phyloP scores from a whole-genome alignment of 2,113 vertebrate genomes.

The Xenopus tropicalis region DNA sequence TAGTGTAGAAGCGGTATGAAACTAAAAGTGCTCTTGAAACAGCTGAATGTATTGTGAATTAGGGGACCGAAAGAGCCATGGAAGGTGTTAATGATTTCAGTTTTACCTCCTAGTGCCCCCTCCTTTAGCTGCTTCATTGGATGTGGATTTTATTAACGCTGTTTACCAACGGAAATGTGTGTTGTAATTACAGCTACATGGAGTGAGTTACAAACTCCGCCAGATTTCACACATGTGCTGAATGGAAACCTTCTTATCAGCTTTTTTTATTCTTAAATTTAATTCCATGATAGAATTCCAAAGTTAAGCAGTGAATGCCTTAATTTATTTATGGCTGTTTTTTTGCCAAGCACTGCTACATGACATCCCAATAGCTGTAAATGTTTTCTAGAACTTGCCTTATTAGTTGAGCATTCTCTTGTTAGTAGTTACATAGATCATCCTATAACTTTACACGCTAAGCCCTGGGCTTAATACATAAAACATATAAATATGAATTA shows the following conservation, averaged over 20 bases:
- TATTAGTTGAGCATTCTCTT: too few species aligned
- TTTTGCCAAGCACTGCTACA: too few species aligned
- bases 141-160: constrained; percentile 44
- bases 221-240: constrained; percentile 24
- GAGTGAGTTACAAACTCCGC: constrained; percentile 18
- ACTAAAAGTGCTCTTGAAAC: constrained; percentile 19
- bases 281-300: too few species aligned
- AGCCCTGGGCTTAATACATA: too few species aligned
- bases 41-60: constrained; percentile 28
- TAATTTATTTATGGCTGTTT: too few species aligned
- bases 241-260: constrained; percentile 6
- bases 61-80: constrained; percentile 10
- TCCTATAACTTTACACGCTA: too few species aligned
- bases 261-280: background rate
- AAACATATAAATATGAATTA: too few species aligned
- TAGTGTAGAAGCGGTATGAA: constrained; percentile 9
- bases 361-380: too few species aligned
- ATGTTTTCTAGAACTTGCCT: too few species aligned
- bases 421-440: too few species aligned
- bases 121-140: constrained; percentile 47
- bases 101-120: constrained; percentile 45
- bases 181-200: constrained; percentile 29
- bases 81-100: constrained; percentile 34
- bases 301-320: too few species aligned
- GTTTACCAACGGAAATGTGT: constrained; percentile 44